phyloP scores from a whole-genome alignment of 2,113 vertebrate genomes.

The Chaetodon trifascialis region DNA sequence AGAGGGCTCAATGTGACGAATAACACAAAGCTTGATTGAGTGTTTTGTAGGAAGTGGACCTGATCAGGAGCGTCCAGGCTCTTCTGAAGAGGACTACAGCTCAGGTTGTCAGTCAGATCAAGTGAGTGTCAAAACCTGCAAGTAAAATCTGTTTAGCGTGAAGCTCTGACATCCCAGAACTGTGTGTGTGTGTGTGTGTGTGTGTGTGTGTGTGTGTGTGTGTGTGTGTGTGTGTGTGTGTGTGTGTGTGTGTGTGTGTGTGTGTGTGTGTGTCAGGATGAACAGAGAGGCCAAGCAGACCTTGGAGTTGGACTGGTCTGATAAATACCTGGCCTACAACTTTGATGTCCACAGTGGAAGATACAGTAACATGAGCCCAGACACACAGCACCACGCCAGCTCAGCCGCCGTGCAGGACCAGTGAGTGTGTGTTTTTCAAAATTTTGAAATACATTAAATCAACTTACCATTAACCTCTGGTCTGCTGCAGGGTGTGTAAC shows the following conservation, averaged over 20 bases:
- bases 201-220: conserved; percentile 4
- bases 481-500: conserved; percentile 84
- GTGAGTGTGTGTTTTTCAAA: conserved; percentile 79
- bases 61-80: conserved; percentile 90
- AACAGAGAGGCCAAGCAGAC: conserved; percentile 88
- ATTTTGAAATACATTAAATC: background rate
- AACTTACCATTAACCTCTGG: background rate
- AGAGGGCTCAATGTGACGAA: conserved; percentile 1
- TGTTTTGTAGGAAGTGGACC: conserved; percentile 89
- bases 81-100: conserved; percentile 90
- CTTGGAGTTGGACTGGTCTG: conserved; percentile 92
- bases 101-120: conserved; percentile 89
- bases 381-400: conserved; percentile 84
- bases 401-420: conserved; percentile 87
- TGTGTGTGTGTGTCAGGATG: conserved; percentile 77
- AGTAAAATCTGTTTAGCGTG: background rate
- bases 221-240: conserved; percentile 32
- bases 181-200: conserved; percentile 30
- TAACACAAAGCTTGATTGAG: background rate
- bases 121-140: conserved; percentile 77
- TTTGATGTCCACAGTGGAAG: conserved; percentile 84
- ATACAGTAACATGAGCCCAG: conserved; percentile 85
- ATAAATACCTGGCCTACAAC: conserved; percentile 89
- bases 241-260: background rate
- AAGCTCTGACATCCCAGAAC: background rate